phyloP scores from a whole-genome alignment of 2,888 invertebrate genomes.

The Agrotis segetum region DNA sequence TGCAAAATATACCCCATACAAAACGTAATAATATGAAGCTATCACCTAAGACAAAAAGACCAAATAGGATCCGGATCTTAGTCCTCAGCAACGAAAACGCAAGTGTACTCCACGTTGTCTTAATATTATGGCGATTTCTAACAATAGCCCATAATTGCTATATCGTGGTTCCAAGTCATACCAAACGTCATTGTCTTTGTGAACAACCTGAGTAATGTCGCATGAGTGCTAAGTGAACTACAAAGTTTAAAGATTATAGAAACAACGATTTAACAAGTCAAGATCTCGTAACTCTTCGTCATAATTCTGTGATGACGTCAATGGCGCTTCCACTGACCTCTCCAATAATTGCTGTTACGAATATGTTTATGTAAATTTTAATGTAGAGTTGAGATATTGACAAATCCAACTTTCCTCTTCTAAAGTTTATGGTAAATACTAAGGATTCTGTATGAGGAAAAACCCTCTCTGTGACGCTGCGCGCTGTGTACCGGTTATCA shows the following conservation, averaged over 20 bases:
- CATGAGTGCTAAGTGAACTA: neutral
- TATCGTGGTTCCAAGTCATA: neutral
- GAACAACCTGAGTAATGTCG: neutral
- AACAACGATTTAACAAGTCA: neutral
- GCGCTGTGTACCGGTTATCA: slow-evolving; percentile 21
- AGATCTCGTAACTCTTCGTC: slow-evolving; percentile 6
- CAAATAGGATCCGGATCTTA: too few species aligned
- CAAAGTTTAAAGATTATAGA: neutral
- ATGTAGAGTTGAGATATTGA: neutral
- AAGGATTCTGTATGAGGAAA: slow-evolving; percentile 40
- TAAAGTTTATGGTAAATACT: slow-evolving; percentile 7
- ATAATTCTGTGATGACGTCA: slow-evolving; percentile 41
- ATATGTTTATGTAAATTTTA: neutral
- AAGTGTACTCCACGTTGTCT: neutral
- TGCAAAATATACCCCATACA: neutral
- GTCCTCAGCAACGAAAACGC: neutral
- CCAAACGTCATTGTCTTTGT: slow-evolving; percentile 3
- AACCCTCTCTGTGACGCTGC: slow-evolving; percentile 36
- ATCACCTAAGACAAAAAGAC: neutral
- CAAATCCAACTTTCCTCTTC: slow-evolving; percentile 33
- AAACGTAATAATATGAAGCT: neutral
- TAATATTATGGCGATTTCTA: slow-evolving; percentile 5
- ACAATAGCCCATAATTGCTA: slow-evolving; percentile 28
- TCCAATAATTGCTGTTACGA: neutral
- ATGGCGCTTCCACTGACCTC: slow-evolving; percentile 19